Evolutionary conservation across 2,797 vertebrate species (phyloP).

Genomic region (Crossoptilon crossoptilon): DNA sequence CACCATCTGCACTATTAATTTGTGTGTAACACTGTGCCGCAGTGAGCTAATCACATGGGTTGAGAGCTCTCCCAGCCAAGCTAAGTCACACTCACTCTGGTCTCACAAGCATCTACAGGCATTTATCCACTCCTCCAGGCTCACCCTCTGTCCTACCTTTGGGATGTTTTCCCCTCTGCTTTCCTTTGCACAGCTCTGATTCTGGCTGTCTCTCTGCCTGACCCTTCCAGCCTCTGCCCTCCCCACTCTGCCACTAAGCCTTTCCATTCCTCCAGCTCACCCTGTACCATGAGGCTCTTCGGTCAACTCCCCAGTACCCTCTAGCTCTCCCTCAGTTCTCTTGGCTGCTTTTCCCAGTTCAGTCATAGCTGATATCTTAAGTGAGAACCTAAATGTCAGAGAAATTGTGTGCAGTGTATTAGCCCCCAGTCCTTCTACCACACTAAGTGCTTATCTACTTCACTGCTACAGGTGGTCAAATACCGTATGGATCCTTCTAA

Average conservation of each 20-base stretch:
- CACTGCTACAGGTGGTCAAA: background rate
- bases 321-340: background rate
- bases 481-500: background rate
- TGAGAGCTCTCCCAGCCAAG: background rate
- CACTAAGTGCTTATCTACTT: background rate
- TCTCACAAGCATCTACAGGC: constrained; percentile 11
- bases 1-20: accelerated
- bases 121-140: background rate
- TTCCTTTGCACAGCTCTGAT: constrained; percentile 9
- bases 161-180: constrained; percentile 6
- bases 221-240: background rate
- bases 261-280: background rate
- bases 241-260: background rate
- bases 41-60: background rate
- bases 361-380: background rate
- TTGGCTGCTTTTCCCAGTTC: constrained; percentile 12
- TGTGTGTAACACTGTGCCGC: background rate
- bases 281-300: background rate
- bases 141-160: background rate
- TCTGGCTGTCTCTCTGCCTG: background rate
- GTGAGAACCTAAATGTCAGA: constrained; percentile 5
- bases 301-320: background rate
- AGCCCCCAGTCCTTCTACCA: background rate
- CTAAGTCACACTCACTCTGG: constrained; percentile 22
- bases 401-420: background rate